These are phyloP conservation scores for Apomyelois bistriatella DNA, from an alignment of 2,888 invertebrate species.

Conservation along the genomic window DNA sequence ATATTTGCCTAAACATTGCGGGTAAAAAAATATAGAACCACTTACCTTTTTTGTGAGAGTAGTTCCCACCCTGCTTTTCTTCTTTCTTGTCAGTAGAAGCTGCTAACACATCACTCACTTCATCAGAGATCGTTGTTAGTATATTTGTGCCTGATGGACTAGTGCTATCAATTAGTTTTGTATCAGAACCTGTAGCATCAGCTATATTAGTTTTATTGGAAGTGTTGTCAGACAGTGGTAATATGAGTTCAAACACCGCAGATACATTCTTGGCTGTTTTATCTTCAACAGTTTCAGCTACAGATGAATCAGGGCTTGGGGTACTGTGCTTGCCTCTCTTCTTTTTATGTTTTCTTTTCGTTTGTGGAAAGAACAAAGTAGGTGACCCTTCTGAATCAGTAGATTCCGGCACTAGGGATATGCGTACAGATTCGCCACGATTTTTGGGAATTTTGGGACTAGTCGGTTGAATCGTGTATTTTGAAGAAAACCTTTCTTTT, in stretches of 20 bases:
- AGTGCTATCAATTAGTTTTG: slow-evolving; percentile 11
- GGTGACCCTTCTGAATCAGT: slow-evolving; percentile 48
- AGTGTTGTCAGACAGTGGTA: not conserved
- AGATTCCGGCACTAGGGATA: slow-evolving; percentile 55
- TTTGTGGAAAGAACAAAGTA: slow-evolving; percentile 58
- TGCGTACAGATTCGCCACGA: slow-evolving; percentile 40
- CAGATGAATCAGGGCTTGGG: slow-evolving; percentile 31
- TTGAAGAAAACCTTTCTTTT: slow-evolving; percentile 34
- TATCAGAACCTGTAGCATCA: slow-evolving; percentile 18
- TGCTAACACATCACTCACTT: slow-evolving; percentile 45
- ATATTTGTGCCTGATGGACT: slow-evolving; percentile 26
- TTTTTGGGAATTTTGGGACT: slow-evolving; percentile 14
- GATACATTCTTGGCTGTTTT: slow-evolving; percentile 24
- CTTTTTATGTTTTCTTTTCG: slow-evolving; percentile 42
- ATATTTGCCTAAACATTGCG: not conserved
- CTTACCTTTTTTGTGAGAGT: slow-evolving; percentile 55
- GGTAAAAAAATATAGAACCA: not conserved
- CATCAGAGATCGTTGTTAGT: slow-evolving; percentile 27
- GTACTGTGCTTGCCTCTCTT: slow-evolving; percentile 30
- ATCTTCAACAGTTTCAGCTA: slow-evolving; percentile 33
- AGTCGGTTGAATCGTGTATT: slow-evolving; percentile 26
- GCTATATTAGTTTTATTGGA: slow-evolving; percentile 15
- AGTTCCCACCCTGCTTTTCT: slow-evolving; percentile 39
- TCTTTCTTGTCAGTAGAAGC: slow-evolving; percentile 51
- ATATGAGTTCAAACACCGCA: not conserved